Evolutionary conservation across 2,888 invertebrate genomes (phyloP).

Genomic region (Pheosia tremula): DNA sequence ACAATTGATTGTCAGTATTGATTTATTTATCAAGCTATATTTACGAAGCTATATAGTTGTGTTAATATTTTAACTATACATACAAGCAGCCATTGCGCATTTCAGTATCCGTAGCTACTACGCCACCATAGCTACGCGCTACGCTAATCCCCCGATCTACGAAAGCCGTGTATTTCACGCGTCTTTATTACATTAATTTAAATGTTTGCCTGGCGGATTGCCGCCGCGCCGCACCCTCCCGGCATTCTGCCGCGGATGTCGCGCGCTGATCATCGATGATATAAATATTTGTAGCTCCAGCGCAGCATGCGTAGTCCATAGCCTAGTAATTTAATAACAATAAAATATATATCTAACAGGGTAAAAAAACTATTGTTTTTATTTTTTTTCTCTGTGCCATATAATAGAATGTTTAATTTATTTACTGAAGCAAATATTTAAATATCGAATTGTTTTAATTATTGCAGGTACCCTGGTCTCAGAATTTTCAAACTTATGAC

Average conservation of each 20-base stretch:
- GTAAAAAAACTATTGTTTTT: too few species aligned
- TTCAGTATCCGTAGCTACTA: slow-evolving; percentile 24
- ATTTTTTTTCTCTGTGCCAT: too few species aligned
- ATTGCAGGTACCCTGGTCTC: too few species aligned
- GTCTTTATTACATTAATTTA: slow-evolving; percentile 84
- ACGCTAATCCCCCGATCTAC: slow-evolving; percentile 63
- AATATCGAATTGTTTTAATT: too few species aligned
- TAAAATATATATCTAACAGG: too few species aligned
- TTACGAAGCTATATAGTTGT: too few species aligned
- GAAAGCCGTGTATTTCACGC: slow-evolving; percentile 75
- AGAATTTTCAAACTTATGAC: too few species aligned
- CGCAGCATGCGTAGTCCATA: not conserved
- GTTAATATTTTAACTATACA: too few species aligned
- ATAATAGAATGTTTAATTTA: too few species aligned
- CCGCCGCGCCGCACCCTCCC: slow-evolving; percentile 55
- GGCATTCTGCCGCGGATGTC: slow-evolving; percentile 47
- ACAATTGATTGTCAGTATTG: too few species aligned
- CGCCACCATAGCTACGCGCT: slow-evolving; percentile 40
- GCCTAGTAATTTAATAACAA: not conserved
- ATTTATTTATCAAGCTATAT: too few species aligned
- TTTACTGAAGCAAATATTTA: too few species aligned
- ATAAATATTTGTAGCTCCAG: slow-evolving; percentile 8
- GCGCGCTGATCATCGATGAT: slow-evolving; percentile 35
- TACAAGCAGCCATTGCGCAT: not conserved
- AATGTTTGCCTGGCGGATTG: slow-evolving; percentile 75